Conservation (phyloP, 2,888 invertebrate genomes). For the Creontiades dilutus region DNA sequence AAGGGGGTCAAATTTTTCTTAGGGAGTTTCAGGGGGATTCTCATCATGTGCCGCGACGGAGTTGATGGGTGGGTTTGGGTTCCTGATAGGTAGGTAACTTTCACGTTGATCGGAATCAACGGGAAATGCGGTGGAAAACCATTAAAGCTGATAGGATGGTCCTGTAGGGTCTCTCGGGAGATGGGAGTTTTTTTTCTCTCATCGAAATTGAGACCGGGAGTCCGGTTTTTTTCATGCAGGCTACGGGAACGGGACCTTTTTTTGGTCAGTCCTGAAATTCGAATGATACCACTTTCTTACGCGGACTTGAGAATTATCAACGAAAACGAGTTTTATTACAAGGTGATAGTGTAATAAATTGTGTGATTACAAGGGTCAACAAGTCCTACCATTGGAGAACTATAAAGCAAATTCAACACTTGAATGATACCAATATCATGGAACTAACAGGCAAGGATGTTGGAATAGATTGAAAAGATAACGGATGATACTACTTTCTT, state of each 20-base stretch:
- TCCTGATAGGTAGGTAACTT: constrained; percentile 58
- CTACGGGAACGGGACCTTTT: neutral
- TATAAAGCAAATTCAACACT: no score
- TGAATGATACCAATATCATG: no score
- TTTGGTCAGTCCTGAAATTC: neutral
- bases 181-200: neutral
- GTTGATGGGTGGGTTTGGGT: constrained; percentile 3
- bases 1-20: constrained; percentile 13
- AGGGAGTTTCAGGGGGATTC: constrained; percentile 8
- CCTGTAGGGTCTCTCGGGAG: neutral
- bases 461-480: no score
- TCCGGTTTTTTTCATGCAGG: neutral
- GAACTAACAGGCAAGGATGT: no score
- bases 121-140: constrained; percentile 48
- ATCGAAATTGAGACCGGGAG: neutral
- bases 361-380: no score
- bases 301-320: no score
- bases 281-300: neutral
- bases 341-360: no score
- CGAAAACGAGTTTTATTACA: no score
- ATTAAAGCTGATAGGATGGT: constrained; percentile 54
- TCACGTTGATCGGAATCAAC: constrained; percentile 58
- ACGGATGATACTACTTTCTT: no score
- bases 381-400: no score
- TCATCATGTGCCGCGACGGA: constrained; percentile 4